Conservation (phyloP, 2,888 invertebrate genomes). For the Lasioglossum calceatum region DNA sequence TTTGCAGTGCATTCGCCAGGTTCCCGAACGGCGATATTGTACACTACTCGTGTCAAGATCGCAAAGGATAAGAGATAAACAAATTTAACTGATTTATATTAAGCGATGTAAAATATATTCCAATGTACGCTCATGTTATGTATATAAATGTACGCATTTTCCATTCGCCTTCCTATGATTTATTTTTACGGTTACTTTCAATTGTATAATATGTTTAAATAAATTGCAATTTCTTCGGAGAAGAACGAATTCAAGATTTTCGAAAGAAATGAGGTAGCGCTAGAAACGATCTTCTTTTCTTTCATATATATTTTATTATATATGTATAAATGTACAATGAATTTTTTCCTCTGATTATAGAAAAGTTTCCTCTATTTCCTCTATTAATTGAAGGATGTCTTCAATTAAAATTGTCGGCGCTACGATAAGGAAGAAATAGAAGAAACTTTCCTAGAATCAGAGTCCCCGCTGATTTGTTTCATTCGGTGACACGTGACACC, state of each 20-base stretch:
- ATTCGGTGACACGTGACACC: background rate
- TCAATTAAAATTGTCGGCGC: background rate
- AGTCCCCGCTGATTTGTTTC: background rate
- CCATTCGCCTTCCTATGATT: slow-evolving; percentile 25
- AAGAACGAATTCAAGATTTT: background rate
- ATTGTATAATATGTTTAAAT: background rate
- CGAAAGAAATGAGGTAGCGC: background rate
- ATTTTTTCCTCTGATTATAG: too few relatives aligned
- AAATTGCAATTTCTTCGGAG: background rate
- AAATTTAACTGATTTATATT: slow-evolving; percentile 29
- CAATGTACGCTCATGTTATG: slow-evolving; percentile 28
- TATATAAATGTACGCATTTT: slow-evolving; percentile 54
- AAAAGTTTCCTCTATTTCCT: too few relatives aligned
- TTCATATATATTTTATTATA: background rate
- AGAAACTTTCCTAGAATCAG: background rate
- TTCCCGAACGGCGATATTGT: slow-evolving; percentile 96
- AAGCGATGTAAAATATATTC: slow-evolving; percentile 43
- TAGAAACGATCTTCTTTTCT: background rate
- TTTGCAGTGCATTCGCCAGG: slow-evolving; percentile 93
- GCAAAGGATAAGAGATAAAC: slow-evolving; percentile 74
- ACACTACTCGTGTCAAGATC: slow-evolving; percentile 94
- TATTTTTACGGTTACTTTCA: slow-evolving; percentile 7
- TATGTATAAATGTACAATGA: background rate
- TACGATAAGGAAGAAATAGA: background rate
- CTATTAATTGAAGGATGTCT: background rate